Conservation (phyloP, 2,888 invertebrate species). For the Chloromyia formosa region DNA sequence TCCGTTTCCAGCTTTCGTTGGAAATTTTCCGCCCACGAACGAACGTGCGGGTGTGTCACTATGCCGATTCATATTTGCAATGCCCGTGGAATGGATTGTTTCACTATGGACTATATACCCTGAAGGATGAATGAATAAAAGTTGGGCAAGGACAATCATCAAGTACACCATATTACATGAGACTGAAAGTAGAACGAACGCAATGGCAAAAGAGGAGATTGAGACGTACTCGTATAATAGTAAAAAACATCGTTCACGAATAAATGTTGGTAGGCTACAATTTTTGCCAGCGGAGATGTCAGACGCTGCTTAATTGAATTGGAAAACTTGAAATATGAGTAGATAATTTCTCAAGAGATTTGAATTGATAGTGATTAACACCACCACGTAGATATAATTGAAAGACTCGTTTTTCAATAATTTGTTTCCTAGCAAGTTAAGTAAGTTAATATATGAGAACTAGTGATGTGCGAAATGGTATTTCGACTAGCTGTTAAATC, state of each 20-base stretch:
- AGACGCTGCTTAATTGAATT: too few species aligned
- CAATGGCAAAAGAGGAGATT: background rate
- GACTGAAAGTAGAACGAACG: conserved; percentile 7
- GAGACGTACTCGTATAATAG: background rate
- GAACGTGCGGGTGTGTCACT: conserved; percentile 29
- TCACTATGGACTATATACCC: conserved; percentile 19
- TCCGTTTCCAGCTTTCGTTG: background rate
- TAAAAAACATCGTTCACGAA: background rate
- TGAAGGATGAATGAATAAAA: conserved; percentile 41
- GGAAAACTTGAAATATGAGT: too few species aligned
- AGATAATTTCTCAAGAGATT: too few species aligned
- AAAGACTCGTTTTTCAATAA: too few species aligned
- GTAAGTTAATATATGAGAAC: too few species aligned
- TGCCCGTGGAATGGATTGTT: background rate
- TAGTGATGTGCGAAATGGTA: too few species aligned
- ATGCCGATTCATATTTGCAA: conserved; percentile 3
- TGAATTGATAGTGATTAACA: too few species aligned
- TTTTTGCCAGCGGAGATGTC: too few species aligned
- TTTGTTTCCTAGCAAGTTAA: too few species aligned
- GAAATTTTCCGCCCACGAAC: conserved; percentile 12
- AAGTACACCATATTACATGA: conserved; percentile 21
- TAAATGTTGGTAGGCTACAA: too few species aligned
- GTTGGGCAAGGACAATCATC: conserved; percentile 29
- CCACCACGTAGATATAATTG: too few species aligned
- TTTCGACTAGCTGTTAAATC: too few species aligned